phyloP scores from a whole-genome alignment of 1,140 invertebrate genomes.

The Oedothorax gibbosus region DNA sequence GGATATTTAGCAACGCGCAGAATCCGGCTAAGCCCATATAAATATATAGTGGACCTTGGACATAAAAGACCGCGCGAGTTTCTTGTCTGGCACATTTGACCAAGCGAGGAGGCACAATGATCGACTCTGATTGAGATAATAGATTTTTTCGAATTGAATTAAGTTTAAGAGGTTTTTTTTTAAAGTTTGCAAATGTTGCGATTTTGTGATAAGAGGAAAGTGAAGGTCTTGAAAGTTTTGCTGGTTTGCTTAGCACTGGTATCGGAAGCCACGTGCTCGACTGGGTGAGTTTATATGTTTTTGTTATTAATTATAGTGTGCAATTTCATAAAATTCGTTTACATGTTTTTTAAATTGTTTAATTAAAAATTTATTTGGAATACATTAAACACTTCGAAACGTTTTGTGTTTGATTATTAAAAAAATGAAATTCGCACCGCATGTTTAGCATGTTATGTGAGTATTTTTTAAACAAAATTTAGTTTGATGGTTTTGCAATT shows the following conservation, averaged over 20 bases:
- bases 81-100: too few species aligned
- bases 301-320: neutral
- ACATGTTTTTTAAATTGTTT: neutral
- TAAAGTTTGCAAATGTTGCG: neutral
- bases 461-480: too few species aligned
- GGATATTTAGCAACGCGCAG: constrained; percentile 39
- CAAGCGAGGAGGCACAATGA: too few species aligned
- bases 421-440: too few species aligned
- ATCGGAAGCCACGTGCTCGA: constrained; percentile 30
- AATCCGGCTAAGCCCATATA: constrained; percentile 26
- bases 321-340: neutral
- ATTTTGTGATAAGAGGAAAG: neutral
- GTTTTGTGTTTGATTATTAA: too few species aligned
- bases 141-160: too few species aligned
- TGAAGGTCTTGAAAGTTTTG: constrained; percentile 7
- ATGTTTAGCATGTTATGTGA: too few species aligned
- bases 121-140: too few species aligned
- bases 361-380: too few species aligned
- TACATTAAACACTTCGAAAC: too few species aligned
- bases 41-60: constrained; percentile 22
- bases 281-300: constrained; percentile 13
- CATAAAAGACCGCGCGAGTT: constrained; percentile 12
- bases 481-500: too few species aligned
- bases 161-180: too few species aligned
- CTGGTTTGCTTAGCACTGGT: constrained; percentile 15